phyloP scores from a whole-genome alignment of 2,113 vertebrate species.

The Cavia aperea region DNA sequence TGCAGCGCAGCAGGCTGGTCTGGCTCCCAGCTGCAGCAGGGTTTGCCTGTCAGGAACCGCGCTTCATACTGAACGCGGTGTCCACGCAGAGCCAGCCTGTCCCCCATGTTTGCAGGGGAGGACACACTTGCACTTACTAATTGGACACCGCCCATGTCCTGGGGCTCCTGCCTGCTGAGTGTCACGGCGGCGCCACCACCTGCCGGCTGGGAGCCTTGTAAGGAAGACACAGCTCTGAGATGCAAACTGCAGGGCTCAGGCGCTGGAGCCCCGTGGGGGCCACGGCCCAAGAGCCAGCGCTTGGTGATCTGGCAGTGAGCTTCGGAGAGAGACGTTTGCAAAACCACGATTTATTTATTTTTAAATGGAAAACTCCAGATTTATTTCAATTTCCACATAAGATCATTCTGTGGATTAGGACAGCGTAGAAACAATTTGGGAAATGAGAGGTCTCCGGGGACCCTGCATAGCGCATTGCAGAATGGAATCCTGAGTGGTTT shows the following conservation, averaged over 20 bases:
- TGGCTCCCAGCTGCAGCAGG: neutral
- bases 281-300: slow-evolving; percentile 20
- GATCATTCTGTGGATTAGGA: neutral
- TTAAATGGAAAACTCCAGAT: neutral
- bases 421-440: neutral
- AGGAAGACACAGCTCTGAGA: neutral
- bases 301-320: neutral
- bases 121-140: slow-evolving; percentile 33
- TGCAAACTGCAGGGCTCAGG: neutral
- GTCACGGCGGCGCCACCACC: neutral
- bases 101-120: neutral
- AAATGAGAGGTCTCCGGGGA: neutral
- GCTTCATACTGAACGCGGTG: neutral
- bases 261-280: neutral
- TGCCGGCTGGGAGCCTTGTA: neutral
- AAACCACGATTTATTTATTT: neutral
- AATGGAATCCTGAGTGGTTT: neutral
- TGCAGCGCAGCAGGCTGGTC: fast-evolving
- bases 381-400: neutral
- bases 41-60: neutral
- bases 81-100: neutral
- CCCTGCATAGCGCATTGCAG: neutral
- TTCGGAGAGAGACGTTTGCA: neutral
- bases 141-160: neutral
- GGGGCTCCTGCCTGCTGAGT: neutral